Evolutionary conservation across 92 coral and sea anemone species (phyloP).

Genomic region (Epizoanthus ramosus): DNA sequence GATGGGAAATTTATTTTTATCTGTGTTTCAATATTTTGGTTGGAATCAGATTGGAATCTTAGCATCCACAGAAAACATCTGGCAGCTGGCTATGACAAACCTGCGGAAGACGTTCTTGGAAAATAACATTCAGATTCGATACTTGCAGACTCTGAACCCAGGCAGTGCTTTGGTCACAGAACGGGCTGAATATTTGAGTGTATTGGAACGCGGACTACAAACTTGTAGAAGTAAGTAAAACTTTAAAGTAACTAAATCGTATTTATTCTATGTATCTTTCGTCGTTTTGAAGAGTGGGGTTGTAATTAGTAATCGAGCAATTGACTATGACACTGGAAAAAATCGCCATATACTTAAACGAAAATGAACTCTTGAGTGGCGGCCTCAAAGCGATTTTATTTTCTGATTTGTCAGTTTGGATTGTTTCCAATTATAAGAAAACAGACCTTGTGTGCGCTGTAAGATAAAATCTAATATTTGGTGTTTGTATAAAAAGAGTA

Average conservation of each 20-base stretch:
- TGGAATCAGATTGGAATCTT: slow-evolving; percentile 85
- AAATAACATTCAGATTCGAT: slow-evolving; percentile 71
- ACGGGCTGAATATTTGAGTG: slow-evolving; percentile 77
- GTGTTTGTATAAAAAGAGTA: too few relatives aligned
- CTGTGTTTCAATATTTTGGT: slow-evolving; percentile 70
- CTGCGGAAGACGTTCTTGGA: slow-evolving; percentile 64
- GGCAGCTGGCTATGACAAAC: slow-evolving; percentile 55
- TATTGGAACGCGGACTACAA: slow-evolving; percentile 70
- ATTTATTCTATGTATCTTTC: neutral
- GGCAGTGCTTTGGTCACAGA: slow-evolving; percentile 83
- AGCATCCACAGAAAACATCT: slow-evolving; percentile 85
- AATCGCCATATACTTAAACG: too few relatives aligned
- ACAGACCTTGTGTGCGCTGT: too few relatives aligned
- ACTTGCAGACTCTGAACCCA: slow-evolving; percentile 78
- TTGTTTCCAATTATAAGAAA: too few relatives aligned
- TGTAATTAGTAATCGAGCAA: too few relatives aligned
- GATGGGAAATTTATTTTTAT: slow-evolving; percentile 76
- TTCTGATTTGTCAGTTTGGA: too few relatives aligned
- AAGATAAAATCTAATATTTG: too few relatives aligned
- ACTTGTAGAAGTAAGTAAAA: slow-evolving; percentile 77
- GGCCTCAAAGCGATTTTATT: too few relatives aligned
- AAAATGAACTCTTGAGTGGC: too few relatives aligned
- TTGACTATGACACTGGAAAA: too few relatives aligned
- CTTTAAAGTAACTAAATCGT: neutral
- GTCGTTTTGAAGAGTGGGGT: neutral